Conservation (phyloP, 2,797 vertebrate species). For the Acipenser transmontanus region DNA sequence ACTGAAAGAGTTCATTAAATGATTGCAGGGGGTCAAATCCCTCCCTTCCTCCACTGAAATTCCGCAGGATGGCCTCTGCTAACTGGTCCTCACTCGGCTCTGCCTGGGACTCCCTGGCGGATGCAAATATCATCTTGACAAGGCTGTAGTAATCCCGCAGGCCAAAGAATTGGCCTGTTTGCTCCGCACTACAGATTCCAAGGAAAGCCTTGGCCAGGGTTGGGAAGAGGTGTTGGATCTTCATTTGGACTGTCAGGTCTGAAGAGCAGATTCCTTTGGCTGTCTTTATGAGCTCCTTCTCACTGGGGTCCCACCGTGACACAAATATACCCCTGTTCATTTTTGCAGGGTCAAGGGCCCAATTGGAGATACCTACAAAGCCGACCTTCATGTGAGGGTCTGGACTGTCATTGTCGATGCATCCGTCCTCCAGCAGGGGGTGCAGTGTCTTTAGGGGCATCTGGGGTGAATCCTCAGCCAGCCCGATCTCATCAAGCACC, state of each 20-base stretch:
- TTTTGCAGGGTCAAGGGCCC: constrained; percentile 73
- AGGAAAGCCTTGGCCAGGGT: constrained; percentile 57
- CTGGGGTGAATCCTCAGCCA: constrained; percentile 70
- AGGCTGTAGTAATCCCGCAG: constrained; percentile 71
- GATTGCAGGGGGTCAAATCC: constrained; percentile 46
- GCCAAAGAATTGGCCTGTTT: constrained; percentile 65
- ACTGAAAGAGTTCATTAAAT: constrained; percentile 46
- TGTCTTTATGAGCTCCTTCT: constrained; percentile 61
- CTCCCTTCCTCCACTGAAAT: constrained; percentile 64
- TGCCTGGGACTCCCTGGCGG: constrained; percentile 36
- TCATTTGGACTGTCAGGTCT: constrained; percentile 32
- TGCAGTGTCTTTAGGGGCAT: constrained; percentile 73
- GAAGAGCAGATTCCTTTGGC: constrained; percentile 68
- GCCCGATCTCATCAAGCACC: constrained; percentile 70
- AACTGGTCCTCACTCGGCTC: constrained; percentile 46
- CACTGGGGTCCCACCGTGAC: constrained; percentile 59
- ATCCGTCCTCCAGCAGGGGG: constrained; percentile 69
- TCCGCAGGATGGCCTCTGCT: constrained; percentile 57
- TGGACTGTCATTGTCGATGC: constrained; percentile 59
- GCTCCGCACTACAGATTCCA: constrained; percentile 41
- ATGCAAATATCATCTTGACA: constrained; percentile 61
- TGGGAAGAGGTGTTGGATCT: constrained; percentile 58
- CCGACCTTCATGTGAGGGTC: constrained; percentile 67
- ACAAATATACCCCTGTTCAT: constrained; percentile 75
- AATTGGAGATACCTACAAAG: constrained; percentile 74